These are phyloP conservation scores for Proterorhinus semilunaris DNA, from an alignment of 2,113 vertebrate species.

Conservation along the genomic window DNA sequence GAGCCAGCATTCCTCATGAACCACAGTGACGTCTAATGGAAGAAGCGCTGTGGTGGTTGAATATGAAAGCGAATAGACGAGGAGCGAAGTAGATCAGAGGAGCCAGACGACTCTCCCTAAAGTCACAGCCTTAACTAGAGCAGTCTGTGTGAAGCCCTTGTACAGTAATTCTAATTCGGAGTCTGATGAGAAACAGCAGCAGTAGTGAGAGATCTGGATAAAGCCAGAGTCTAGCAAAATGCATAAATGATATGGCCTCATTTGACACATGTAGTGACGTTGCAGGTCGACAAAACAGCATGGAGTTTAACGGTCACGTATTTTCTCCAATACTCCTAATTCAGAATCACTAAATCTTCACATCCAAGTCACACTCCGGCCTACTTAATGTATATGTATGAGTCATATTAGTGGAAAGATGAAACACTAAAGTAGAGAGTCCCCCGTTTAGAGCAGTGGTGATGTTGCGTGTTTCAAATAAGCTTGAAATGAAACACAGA, in stretches of 20 bases:
- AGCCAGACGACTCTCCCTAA: conserved; percentile 9
- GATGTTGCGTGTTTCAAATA: conserved; percentile 8
- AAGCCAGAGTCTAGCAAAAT: neutral
- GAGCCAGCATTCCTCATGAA: conserved; percentile 48
- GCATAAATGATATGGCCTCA: neutral
- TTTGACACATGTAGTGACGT: conserved; percentile 9
- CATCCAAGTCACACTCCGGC: too few relatives aligned
- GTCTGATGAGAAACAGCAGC: conserved; percentile 26
- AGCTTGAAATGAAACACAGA: conserved; percentile 33
- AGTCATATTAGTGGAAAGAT: too few relatives aligned
- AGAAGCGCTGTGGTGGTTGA: conserved; percentile 23
- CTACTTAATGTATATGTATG: too few relatives aligned
- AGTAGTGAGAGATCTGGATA: neutral
- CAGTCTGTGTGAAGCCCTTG: conserved; percentile 2
- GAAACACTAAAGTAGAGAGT: too few relatives aligned
- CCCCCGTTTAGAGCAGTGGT: neutral
- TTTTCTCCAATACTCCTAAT: too few relatives aligned
- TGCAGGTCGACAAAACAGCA: neutral
- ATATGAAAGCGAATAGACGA: conserved; percentile 39
- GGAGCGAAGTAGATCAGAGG: conserved; percentile 20
- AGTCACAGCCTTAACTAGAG: conserved; percentile 26
- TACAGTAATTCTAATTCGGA: neutral
- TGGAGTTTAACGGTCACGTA: neutral
- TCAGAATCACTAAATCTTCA: too few relatives aligned
- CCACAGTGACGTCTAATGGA: conserved; percentile 50